Evolutionary conservation across 2,888 invertebrate species (phyloP).

Genomic region (Pecten maximus): DNA sequence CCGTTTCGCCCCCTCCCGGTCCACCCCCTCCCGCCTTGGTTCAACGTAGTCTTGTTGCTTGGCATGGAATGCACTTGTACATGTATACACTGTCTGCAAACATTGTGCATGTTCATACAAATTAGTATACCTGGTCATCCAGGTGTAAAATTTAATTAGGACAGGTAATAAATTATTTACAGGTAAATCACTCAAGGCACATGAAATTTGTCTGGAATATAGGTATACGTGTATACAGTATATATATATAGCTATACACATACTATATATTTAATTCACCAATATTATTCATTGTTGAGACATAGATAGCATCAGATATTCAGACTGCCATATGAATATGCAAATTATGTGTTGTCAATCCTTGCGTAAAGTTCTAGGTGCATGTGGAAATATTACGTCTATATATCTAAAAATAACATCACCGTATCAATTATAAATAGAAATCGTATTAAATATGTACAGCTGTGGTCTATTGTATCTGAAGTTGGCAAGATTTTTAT

Average conservation of each 20-base stretch:
- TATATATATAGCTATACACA: not conserved
- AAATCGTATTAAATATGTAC: not conserved
- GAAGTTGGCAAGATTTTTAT: not conserved
- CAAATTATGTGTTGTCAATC: not conserved
- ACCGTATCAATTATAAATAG: not conserved
- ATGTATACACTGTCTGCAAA: not conserved
- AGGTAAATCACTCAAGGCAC: not conserved
- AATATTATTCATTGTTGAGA: not conserved
- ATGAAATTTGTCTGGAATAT: not conserved
- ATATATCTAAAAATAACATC: not conserved
- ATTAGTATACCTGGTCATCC: conserved; percentile 8
- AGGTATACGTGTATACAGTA: not conserved
- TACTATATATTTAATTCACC: not conserved
- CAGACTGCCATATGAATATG: not conserved
- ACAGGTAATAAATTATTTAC: not conserved
- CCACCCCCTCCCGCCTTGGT: not conserved
- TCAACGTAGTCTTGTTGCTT: not conserved
- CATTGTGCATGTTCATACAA: not conserved
- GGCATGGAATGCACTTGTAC: not conserved
- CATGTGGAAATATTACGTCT: not conserved
- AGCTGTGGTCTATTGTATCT: not conserved
- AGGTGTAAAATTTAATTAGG: conserved; percentile 20
- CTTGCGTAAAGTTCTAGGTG: not conserved
- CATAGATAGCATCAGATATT: not conserved
- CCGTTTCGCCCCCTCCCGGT: not conserved